Evolutionary conservation across 1,140 invertebrate genomes (phyloP).

Genomic region (Drosophila nebulosa): DNA sequence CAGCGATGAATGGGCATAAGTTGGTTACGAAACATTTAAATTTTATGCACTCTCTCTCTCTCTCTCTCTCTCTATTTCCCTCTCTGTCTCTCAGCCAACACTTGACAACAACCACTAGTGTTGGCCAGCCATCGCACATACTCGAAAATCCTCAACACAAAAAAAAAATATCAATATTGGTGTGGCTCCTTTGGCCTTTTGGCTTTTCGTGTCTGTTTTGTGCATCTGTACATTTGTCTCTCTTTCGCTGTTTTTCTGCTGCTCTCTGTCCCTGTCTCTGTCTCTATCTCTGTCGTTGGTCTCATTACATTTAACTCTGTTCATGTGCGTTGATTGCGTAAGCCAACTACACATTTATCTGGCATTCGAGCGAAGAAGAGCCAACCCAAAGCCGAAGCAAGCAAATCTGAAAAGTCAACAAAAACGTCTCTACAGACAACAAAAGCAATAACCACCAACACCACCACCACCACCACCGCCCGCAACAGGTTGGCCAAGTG

Average conservation of each 20-base stretch:
- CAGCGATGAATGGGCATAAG: not conserved
- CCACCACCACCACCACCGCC: not conserved
- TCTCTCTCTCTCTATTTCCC: not conserved
- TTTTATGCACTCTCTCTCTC: conserved; percentile 24
- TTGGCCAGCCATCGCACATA: conserved; percentile 1
- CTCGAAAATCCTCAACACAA: conserved; percentile 53
- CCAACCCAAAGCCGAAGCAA: conserved; percentile 11
- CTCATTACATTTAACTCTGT: conserved; percentile 70
- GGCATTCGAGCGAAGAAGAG: conserved; percentile 70
- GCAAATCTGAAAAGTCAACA: conserved; percentile 72
- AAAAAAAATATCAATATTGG: conserved; percentile 77
- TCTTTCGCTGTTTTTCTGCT: conserved; percentile 1
- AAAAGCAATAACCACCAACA: not conserved
- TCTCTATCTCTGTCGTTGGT: conserved; percentile 26
- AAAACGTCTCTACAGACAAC: conserved; percentile 37
- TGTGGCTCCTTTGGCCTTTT: conserved; percentile 29
- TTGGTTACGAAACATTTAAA: conserved; percentile 56
- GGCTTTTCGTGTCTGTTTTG: not conserved
- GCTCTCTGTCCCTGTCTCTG: conserved; percentile 19
- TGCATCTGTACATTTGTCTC: conserved; percentile 2
- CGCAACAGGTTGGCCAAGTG: conserved; percentile 16
- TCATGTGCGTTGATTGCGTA: conserved; percentile 74
- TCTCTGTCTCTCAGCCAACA: conserved; percentile 13
- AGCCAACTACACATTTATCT: conserved; percentile 63
- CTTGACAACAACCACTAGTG: conserved; percentile 18